Conservation (phyloP, 2,888 invertebrate species). For the Eupithecia pulchellata region DNA sequence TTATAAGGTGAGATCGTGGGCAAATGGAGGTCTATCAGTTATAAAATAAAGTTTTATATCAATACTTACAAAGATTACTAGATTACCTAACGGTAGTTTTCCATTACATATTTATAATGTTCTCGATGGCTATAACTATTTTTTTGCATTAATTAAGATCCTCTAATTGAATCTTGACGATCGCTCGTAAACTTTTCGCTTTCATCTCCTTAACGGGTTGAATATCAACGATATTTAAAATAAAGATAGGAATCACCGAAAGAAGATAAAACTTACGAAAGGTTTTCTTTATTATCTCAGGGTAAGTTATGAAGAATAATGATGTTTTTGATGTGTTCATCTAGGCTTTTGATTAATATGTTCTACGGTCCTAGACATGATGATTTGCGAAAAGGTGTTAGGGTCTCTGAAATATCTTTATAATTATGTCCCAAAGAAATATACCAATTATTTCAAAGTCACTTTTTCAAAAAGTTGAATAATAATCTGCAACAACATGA, state of each 20-base stretch:
- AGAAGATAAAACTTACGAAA: constrained; percentile 18
- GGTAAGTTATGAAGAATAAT: not conserved
- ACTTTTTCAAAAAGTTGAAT: too few species aligned
- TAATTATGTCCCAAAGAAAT: too few species aligned
- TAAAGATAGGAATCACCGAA: constrained; percentile 32
- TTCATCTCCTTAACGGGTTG: constrained; percentile 14
- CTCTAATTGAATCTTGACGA: constrained; percentile 45
- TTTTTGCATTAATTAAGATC: constrained; percentile 22
- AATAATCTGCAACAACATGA: too few species aligned
- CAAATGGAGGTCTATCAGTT: too few species aligned
- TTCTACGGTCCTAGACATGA: too few species aligned
- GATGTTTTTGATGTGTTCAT: not conserved
- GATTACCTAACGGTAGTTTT: not conserved
- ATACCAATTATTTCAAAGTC: too few species aligned
- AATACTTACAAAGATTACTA: too few species aligned
- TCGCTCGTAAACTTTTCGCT: constrained; percentile 34
- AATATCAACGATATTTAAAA: constrained; percentile 15
- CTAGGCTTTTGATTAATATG: not conserved
- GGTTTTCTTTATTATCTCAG: constrained; percentile 5
- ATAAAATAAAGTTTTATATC: too few species aligned
- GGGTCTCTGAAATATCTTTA: too few species aligned
- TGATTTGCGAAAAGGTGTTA: too few species aligned
- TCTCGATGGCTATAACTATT: not conserved
- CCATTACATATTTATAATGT: not conserved
- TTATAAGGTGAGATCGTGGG: too few species aligned